Base-by-base conservation (phyloP, 2,888 invertebrate species). In the Sarcophaga variegata region DNA sequence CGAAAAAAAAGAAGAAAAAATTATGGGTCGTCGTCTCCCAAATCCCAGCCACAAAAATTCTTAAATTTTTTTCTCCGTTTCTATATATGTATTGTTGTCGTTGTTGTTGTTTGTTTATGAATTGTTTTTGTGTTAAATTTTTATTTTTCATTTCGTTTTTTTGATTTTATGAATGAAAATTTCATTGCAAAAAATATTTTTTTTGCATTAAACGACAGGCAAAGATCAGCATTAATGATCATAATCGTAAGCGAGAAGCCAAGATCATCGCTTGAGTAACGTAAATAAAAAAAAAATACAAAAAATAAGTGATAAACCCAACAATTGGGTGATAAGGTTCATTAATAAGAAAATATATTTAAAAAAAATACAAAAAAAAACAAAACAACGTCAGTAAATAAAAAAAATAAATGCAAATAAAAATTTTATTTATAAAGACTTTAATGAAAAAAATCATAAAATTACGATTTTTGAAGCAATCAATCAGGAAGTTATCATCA, bases 241-340 rank as follows among this genome's bases (percentile, higher is more conserved):
- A 37, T 37, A 37, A 37, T 37, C 37, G 37, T 37, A 37, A 49
- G 66, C 14, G 62, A 47, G 62, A 78, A 66, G 66, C 78, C 17
- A 54, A 54, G 54, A 12, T 54, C 54, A 54, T 54, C 4, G 54
- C 17, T 54, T 14, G 17, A 14, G 54, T 54, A 54, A 54, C 17
- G 54, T 14, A 14, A 12, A 17, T 14, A 54, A 49, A 60, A 63
- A 77, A 66, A 8, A n/a, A 37, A 64, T 11, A 27, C 20, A 45
- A 76, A 76, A 54, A 62, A 72, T 45, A 85, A 84, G 81, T 62
- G 86, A 87, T 87, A 87, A 84, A 83, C 77, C 70, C 78, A 84
- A 84, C 78, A 84, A 84, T 87, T 81, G 87, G 87, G 81, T 78
- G 87, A 87, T 87, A 81, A 87, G 84, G 87, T 87, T 87, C 87